phyloP scores from a whole-genome alignment of 2,888 invertebrate species.

The Acleris cristana region DNA sequence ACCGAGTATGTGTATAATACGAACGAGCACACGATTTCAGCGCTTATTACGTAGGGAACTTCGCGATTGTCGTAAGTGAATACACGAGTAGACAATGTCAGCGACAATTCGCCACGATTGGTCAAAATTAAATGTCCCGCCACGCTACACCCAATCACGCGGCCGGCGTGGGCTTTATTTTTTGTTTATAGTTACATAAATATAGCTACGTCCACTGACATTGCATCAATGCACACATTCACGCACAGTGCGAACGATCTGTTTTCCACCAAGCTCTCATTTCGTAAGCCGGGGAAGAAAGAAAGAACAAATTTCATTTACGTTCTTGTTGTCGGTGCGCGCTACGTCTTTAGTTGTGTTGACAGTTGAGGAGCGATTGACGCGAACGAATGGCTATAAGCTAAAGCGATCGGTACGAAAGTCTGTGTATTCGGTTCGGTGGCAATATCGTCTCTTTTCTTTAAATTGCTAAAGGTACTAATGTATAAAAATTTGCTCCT shows the following conservation, averaged over 20 bases:
- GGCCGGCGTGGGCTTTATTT: conserved; percentile 73
- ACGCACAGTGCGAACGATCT: conserved; percentile 49
- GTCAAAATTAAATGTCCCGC: conserved; percentile 75
- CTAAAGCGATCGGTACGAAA: conserved; percentile 48
- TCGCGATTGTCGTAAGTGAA: conserved; percentile 72
- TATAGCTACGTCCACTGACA: conserved; percentile 61
- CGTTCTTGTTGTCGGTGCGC: conserved; percentile 31
- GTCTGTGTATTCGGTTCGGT: conserved; percentile 40
- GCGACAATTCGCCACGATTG: conserved; percentile 65
- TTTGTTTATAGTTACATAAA: conserved; percentile 75
- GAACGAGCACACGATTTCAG: conserved; percentile 82
- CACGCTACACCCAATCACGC: conserved; percentile 66
- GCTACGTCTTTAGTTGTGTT: conserved; percentile 28
- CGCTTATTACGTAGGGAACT: conserved; percentile 82
- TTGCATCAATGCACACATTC: conserved; percentile 68
- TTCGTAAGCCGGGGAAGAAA: conserved; percentile 42
- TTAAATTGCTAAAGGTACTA: conserved; percentile 25
- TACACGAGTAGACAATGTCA: conserved; percentile 69
- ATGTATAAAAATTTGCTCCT: conserved; percentile 7
- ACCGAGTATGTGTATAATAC: conserved; percentile 73
- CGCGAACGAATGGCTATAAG: conserved; percentile 30
- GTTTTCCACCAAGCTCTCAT: conserved; percentile 54
- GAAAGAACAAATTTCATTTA: conserved; percentile 35
- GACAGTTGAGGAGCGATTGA: conserved; percentile 35
- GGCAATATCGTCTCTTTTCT: conserved; percentile 27